A percentile compares a stretch with the other conserved stretches of the same genome.
These are phyloP conservation scores for Pomacea canaliculata DNA, from an alignment of 2,888 invertebrate species.

Conservation along the genomic window DNA sequence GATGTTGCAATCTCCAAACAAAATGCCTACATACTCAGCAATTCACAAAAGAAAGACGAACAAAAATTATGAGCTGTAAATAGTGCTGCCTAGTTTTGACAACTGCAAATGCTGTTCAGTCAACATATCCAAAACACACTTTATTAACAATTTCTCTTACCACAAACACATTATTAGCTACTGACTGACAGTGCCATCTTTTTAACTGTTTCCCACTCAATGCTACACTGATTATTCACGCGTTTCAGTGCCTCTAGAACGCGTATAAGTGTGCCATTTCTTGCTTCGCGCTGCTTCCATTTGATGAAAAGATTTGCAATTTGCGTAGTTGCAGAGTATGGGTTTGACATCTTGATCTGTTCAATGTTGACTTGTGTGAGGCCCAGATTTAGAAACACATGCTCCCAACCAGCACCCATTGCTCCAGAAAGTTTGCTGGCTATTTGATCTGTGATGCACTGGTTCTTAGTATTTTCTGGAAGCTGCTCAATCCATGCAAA, in stretches of 20 bases:
- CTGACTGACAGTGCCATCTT: too few species aligned
- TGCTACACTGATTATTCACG: conserved; percentile 7
- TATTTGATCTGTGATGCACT: conserved; percentile 12
- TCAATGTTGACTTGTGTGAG: conserved; percentile 21
- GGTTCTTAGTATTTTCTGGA: neutral
- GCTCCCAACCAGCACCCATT: conserved; percentile 27
- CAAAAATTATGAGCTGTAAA: too few species aligned
- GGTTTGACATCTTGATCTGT: conserved; percentile 11
- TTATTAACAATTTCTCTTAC: too few species aligned
- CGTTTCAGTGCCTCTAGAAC: conserved; percentile 16
- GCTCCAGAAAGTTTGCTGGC: conserved; percentile 19
- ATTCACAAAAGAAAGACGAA: too few species aligned
- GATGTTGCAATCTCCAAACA: too few species aligned
- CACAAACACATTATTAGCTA: too few species aligned
- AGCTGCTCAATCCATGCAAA: conserved; percentile 25
- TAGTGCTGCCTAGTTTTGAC: too few species aligned
- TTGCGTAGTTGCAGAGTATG: neutral
- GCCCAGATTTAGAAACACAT: conserved; percentile 18
- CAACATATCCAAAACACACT: too few species aligned
- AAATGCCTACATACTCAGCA: too few species aligned
- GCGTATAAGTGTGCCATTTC: conserved; percentile 7
- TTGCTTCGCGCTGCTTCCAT: conserved; percentile 25
- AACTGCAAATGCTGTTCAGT: neutral
- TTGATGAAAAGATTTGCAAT: conserved; percentile 20
- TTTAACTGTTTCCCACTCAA: conserved; percentile 25